These are phyloP conservation scores for Holotrichia oblita DNA, from an alignment of 1,140 invertebrate species.

Conservation along the genomic window DNA sequence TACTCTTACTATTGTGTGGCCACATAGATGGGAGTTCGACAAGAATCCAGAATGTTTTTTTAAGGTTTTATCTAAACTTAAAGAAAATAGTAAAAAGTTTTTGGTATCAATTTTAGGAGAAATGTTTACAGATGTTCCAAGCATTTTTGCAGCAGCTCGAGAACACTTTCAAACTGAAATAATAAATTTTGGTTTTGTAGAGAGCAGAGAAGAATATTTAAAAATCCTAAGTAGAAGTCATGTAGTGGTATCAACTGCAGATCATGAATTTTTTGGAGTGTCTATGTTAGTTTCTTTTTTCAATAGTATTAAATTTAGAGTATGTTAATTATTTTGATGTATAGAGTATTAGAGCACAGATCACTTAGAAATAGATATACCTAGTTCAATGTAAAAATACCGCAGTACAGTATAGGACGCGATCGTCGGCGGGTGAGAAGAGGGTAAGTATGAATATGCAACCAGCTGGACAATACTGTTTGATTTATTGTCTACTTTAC, in stretches of 20 bases:
- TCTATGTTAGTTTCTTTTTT: conserved; percentile 67
- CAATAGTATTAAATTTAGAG: no score
- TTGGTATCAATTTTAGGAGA: conserved; percentile 72
- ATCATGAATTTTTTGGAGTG: conserved; percentile 82
- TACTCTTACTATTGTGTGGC: conserved; percentile 73
- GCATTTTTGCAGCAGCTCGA: conserved; percentile 65
- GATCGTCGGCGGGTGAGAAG: no score
- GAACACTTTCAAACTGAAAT: conserved; percentile 66
- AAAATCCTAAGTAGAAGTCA: conserved; percentile 66
- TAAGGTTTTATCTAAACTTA: conserved; percentile 66
- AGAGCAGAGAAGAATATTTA: conserved; percentile 68
- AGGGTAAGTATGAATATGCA: no score
- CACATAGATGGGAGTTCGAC: conserved; percentile 85
- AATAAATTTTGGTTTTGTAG: conserved; percentile 69
- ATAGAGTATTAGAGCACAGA: no score
- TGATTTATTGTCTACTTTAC: no score
- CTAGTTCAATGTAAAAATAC: no score
- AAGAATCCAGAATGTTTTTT: conserved; percentile 78
- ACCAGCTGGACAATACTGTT: no score
- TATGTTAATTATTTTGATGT: no score
- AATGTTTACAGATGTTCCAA: conserved; percentile 67
- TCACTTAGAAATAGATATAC: no score
- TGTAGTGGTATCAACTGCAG: conserved; percentile 77
- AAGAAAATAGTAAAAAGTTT: conserved; percentile 67
- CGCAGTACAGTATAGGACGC: no score